A percentile compares a stretch with the other conserved stretches of the same genome.
phyloP scores from a whole-genome alignment of 2,113 vertebrate genomes.

The Atractosteus spatula region DNA sequence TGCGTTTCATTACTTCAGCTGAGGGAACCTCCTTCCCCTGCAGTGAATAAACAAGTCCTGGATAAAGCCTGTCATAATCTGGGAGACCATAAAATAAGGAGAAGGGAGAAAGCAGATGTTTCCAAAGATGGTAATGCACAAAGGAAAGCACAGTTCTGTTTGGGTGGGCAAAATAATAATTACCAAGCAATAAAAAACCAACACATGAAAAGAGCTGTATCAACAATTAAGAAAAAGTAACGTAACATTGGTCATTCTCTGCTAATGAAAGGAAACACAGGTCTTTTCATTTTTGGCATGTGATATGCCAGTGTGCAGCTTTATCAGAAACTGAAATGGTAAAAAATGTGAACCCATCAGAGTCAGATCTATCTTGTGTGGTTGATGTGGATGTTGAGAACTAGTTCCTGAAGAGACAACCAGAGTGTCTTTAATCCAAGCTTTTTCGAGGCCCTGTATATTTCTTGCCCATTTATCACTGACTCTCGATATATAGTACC shows the following conservation, averaged over 20 bases:
- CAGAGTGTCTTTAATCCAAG: no score
- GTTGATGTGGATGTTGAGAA: no score
- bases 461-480: no score
- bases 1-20: slow-evolving; percentile 31
- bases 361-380: no score
- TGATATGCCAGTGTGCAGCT: not conserved
- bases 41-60: slow-evolving; percentile 40
- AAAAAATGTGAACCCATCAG: no score
- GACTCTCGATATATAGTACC: no score
- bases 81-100: slow-evolving; percentile 36
- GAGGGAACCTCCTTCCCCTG: slow-evolving; percentile 29
- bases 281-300: slow-evolving; percentile 10
- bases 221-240: slow-evolving; percentile 43
- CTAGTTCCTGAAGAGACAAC: no score
- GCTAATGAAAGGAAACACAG: slow-evolving; percentile 3
- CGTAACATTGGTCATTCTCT: slow-evolving; percentile 38
- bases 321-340: no score
- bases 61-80: slow-evolving; percentile 31
- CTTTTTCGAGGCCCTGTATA: no score
- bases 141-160: slow-evolving; percentile 30
- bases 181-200: slow-evolving; percentile 37
- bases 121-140: slow-evolving; percentile 32
- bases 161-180: slow-evolving; percentile 23
- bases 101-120: slow-evolving; percentile 17
- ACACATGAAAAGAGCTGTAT: slow-evolving; percentile 37